Base-by-base conservation (phyloP, 1,140 invertebrate species). In the Drosophila prosaltans region DNA sequence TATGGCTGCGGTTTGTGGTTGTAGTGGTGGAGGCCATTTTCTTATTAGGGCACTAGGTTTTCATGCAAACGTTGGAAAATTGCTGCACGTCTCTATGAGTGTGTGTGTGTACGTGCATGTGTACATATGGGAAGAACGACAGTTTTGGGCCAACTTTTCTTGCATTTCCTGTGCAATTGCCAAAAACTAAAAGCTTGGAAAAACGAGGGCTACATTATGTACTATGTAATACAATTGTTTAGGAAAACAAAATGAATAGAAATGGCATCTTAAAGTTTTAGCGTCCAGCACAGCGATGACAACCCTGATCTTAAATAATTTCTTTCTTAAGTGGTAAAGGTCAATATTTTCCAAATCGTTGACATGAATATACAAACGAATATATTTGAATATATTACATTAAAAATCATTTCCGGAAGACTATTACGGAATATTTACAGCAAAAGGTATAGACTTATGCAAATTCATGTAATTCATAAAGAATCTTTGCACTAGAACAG, bases 11-110 rank as follows among this genome's bases (percentile, higher is more conserved):
- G 8, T 28, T 21, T 60, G 39, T 51, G 7, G 6, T 16, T 60
- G 65, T 73, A 59, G 71, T 66, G 58, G 39, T 68, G 21, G 51
- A 57, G 26, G 11, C 40, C 65, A 90, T 91, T 88, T 84, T 90
- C 74, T 90, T 91, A 91, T 84, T 90, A 91, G 88, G 88, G 88
- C 88, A 91, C 80, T 91, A 84, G 88, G 88, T 91, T 91, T 88
- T 88, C 83, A 81, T 86, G 78, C 69, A 83, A 88, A 65, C 77
- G 59, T 74, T 69, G 81, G 85, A 81, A 90, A 89, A 89, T 76
- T 81, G 74, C 78, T 82, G 80, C 71, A 75, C 80, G 69, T 62
- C 62, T 45, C 16, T 67, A 78, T 64, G 62, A 41, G 43, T 62
- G 72, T 45, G 24, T 67, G 62, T 48, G 43, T 62, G 72, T 5